These are phyloP conservation scores for Nymphalis c-album DNA, from an alignment of 2,888 invertebrate genomes.

Conservation along the genomic window DNA sequence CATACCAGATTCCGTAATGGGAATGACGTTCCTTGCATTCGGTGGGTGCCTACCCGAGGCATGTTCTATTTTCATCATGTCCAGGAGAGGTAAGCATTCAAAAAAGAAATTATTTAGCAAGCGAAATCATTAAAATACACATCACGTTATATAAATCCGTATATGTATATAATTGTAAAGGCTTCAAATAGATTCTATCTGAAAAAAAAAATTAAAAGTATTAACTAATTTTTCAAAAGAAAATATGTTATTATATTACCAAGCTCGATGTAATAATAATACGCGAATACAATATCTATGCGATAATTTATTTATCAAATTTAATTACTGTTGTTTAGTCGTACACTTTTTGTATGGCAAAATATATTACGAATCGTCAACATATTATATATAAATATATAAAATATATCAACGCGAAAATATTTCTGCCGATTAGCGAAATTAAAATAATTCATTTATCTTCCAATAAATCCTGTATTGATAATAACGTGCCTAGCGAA, in stretches of 20 bases:
- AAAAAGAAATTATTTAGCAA: background rate
- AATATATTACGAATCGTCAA: no score
- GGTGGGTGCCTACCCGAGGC: slow-evolving; percentile 94
- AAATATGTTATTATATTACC: no score
- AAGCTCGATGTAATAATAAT: background rate
- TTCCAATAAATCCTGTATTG: slow-evolving; percentile 2
- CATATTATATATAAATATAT: no score
- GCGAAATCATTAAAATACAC: background rate
- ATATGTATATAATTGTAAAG: no score
- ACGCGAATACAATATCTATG: background rate
- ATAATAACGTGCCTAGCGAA: slow-evolving; percentile 10
- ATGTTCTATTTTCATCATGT: slow-evolving; percentile 90
- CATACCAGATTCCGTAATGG: slow-evolving; percentile 94
- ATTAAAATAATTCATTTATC: background rate
- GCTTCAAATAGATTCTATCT: no score
- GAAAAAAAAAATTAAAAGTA: no score
- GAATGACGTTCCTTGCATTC: slow-evolving; percentile 93
- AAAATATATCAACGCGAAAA: background rate
- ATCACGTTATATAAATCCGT: no score
- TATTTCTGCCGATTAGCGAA: slow-evolving; percentile 11
- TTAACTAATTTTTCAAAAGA: no score
- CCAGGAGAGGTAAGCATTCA: slow-evolving; percentile 86
- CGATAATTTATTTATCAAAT: no score
- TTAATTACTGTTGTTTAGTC: no score
- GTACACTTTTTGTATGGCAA: no score